phyloP scores from a whole-genome alignment of 2,113 vertebrate genomes.

The Antigone vipio region DNA sequence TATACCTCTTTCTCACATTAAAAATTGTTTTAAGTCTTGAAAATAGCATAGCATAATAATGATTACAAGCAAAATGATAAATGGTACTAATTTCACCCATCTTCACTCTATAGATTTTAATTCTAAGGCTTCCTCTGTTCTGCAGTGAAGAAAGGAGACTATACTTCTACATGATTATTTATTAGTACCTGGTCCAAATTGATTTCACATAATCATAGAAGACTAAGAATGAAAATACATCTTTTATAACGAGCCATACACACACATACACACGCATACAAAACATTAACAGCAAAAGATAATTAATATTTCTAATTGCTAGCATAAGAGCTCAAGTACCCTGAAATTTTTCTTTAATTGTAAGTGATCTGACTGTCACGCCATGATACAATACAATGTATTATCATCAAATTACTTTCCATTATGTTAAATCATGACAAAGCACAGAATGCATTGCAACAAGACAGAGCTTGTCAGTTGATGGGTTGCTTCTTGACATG shows the following conservation, averaged over 20 bases:
- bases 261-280: neutral
- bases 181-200: neutral
- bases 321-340: neutral
- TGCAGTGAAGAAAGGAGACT: neutral
- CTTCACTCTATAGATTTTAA: neutral
- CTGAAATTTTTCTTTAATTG: neutral
- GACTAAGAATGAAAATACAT: neutral
- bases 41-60: neutral
- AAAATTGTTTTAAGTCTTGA: conserved; percentile 25
- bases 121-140: neutral
- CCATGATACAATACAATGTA: neutral
- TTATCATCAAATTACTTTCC: neutral
- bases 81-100: neutral
- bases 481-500: neutral
- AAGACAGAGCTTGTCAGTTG: neutral
- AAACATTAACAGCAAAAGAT: neutral
- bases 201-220: neutral
- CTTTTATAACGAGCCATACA: neutral
- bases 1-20: neutral
- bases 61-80: neutral
- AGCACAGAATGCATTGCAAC: neutral
- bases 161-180: neutral
- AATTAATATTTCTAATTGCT: conserved; percentile 13
- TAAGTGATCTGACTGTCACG: conserved; percentile 13
- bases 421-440: conserved; percentile 1